Evolutionary conservation across 2,797 vertebrate genomes (phyloP).

Genomic region (Enteromius trimaculatus): DNA sequence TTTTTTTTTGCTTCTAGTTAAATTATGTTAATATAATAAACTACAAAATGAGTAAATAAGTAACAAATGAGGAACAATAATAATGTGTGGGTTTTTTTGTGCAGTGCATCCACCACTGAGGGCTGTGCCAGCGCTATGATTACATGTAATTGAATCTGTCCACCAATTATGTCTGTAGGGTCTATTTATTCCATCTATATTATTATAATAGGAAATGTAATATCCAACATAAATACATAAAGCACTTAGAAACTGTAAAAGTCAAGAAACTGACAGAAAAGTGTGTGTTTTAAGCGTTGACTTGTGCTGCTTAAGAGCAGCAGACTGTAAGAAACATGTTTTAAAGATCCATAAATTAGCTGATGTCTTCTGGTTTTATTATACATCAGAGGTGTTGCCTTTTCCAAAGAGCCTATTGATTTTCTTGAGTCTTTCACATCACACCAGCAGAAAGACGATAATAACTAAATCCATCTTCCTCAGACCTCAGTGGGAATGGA

Average conservation of each 20-base stretch:
- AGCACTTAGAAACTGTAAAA: not conserved
- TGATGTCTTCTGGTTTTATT: conserved; percentile 33
- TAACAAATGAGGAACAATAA: not conserved
- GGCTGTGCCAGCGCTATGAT: not conserved
- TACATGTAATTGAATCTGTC: conserved; percentile 23
- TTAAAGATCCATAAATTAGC: conserved; percentile 24
- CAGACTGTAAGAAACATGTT: not conserved
- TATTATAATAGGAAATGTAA: conserved; percentile 2
- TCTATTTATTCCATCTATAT: not conserved
- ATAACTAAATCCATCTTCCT: conserved; percentile 50
- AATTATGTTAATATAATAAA: not conserved
- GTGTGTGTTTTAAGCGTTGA: not conserved
- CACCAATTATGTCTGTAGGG: conserved; percentile 2
- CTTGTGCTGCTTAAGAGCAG: not conserved
- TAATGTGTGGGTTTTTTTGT: not conserved
- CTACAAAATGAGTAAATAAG: not conserved
- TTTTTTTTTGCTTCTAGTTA: not conserved
- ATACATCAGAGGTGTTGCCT: conserved; percentile 40
- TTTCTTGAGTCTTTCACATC: conserved; percentile 30
- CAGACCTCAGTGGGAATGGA: conserved; percentile 39
- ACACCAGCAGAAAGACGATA: conserved; percentile 38
- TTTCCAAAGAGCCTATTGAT: conserved; percentile 50
- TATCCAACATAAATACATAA: not conserved
- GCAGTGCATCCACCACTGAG: not conserved
- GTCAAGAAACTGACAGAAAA: not conserved